phyloP scores from a whole-genome alignment of 2,888 invertebrate genomes.

The Melanotus villosus region DNA sequence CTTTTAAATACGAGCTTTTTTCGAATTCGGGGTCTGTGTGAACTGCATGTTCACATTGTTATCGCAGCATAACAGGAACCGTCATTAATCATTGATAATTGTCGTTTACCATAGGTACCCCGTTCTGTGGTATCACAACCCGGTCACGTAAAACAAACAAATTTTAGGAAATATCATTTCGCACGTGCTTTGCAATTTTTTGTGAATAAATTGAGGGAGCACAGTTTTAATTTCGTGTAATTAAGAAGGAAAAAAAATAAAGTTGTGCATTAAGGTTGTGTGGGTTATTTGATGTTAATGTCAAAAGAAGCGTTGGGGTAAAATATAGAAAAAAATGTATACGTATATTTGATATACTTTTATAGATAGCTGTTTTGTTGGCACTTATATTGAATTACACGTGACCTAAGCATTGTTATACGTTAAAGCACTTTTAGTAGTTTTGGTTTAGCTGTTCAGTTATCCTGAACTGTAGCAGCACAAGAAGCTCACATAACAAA shows the following conservation, averaged over 20 bases:
- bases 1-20: too few relatives aligned
- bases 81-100: neutral
- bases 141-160: conserved; percentile 9
- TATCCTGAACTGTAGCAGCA: conserved; percentile 35
- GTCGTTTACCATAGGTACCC: neutral
- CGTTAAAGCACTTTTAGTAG: conserved; percentile 33
- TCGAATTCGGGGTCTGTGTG: too few relatives aligned
- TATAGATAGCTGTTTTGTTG: conserved; percentile 20
- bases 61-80: neutral
- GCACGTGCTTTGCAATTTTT: neutral
- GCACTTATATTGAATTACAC: conserved; percentile 40
- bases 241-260: neutral
- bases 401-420: conserved; percentile 39
- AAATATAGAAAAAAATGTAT: neutral
- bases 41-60: neutral
- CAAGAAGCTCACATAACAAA: conserved; percentile 42
- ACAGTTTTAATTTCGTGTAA: neutral
- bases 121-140: neutral
- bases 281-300: too few relatives aligned
- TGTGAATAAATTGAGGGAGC: neutral
- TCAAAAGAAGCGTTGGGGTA: neutral
- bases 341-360: too few relatives aligned
- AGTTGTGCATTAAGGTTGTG: too few relatives aligned
- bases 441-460: conserved; percentile 28
- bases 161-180: neutral